These are phyloP conservation scores for Ptychobarbus kaznakovi DNA, from an alignment of 2,797 vertebrate species.

Conservation along the genomic window DNA sequence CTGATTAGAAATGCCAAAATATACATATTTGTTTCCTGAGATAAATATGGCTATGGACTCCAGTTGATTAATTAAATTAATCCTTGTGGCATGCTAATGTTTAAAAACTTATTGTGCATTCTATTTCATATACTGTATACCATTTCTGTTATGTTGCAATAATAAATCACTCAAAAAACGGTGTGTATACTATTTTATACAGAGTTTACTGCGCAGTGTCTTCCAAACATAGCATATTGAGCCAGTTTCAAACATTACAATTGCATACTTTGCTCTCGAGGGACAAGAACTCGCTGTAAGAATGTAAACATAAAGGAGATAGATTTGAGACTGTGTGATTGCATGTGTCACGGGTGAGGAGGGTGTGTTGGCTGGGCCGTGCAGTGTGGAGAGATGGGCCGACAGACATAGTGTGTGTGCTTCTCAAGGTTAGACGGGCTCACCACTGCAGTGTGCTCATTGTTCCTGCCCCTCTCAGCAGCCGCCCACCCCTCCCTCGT, in stretches of 20 bases:
- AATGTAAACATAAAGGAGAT: background rate
- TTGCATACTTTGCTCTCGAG: background rate
- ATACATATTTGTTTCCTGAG: background rate
- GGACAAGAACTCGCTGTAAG: background rate
- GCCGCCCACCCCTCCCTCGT: constrained; percentile 53
- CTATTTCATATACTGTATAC: background rate
- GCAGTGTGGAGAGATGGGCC: constrained; percentile 28
- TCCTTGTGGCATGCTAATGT: background rate
- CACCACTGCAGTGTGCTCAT: constrained; percentile 71
- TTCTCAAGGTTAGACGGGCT: constrained; percentile 54
- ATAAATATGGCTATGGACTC: background rate
- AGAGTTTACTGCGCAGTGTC: background rate
- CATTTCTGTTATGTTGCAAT: background rate
- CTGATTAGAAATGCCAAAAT: constrained; percentile 1
- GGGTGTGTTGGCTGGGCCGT: constrained; percentile 23
- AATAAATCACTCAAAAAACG: background rate
- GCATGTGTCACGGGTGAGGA: constrained; percentile 27
- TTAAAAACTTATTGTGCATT: background rate
- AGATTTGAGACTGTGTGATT: constrained; percentile 21
- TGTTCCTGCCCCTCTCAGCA: constrained; percentile 60
- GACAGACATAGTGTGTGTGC: constrained; percentile 27
- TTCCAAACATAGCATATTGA: background rate
- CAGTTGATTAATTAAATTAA: background rate
- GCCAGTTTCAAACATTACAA: constrained; percentile 7
- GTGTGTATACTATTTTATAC: background rate